A percentile compares a stretch with the other conserved stretches of the same genome.
Conservation (phyloP, 2,797 vertebrate species). For the Enteromius mattozi region DNA sequence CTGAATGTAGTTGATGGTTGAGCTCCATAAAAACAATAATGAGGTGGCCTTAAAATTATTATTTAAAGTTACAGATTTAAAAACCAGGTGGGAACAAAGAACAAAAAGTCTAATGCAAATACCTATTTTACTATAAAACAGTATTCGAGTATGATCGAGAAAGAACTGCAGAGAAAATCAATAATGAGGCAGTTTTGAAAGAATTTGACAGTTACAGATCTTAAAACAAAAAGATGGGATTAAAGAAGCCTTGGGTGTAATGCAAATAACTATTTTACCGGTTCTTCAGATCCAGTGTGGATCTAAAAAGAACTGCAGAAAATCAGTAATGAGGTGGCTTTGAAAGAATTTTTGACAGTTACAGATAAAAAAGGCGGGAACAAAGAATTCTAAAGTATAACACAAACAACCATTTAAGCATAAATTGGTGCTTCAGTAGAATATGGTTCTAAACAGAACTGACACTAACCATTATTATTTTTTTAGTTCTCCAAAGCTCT, state of each 20-base stretch:
- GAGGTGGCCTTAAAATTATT: not conserved
- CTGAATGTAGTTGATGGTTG: not conserved
- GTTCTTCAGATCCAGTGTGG: not conserved
- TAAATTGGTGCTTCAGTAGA: not conserved
- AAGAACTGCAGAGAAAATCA: too few relatives aligned
- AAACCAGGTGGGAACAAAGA: not conserved
- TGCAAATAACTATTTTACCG: too few relatives aligned
- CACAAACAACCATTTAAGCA: not conserved
- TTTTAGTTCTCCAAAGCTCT: not conserved
- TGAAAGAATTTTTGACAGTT: not conserved
- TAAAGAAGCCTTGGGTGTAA: too few relatives aligned
- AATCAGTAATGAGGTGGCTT: not conserved
- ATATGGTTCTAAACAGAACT: not conserved
- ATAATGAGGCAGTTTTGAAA: too few relatives aligned
- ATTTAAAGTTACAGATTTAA: not conserved
- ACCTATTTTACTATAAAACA: not conserved
- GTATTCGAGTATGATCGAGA: too few relatives aligned
- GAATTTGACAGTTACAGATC: too few relatives aligned
- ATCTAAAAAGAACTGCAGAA: not conserved
- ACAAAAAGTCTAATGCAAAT: not conserved
- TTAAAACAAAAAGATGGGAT: too few relatives aligned
- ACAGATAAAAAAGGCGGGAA: not conserved
- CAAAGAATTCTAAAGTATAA: not conserved
- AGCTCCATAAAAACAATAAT: not conserved
- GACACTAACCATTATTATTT: not conserved